phyloP scores from a whole-genome alignment of 2,888 invertebrate genomes.

The Xiphydria camelus region DNA sequence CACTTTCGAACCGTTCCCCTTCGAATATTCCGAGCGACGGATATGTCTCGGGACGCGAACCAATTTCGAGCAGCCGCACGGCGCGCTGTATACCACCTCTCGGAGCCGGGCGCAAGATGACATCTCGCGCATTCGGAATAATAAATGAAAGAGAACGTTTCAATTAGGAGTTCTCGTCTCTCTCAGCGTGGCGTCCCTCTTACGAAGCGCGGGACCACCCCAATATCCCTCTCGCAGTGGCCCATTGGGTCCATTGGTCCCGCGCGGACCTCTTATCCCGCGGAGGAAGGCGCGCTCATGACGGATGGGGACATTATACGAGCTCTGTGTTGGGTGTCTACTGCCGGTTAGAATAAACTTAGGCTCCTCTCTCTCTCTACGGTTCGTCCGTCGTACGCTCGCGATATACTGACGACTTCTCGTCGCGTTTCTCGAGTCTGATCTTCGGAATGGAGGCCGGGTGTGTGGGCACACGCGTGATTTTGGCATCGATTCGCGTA shows the following conservation, averaged over 20 bases:
- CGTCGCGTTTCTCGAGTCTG: neutral
- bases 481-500: too few relatives aligned
- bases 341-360: conserved; percentile 35
- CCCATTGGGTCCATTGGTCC: conserved; percentile 4
- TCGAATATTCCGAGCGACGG: too few relatives aligned
- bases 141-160: conserved; percentile 52
- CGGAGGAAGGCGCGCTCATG: conserved; percentile 31
- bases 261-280: conserved; percentile 4
- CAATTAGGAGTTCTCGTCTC: conserved; percentile 51
- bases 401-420: neutral
- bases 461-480: too few relatives aligned
- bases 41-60: conserved; percentile 2
- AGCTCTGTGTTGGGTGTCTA: conserved; percentile 38
- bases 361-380: conserved; percentile 15
- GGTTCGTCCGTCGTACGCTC: neutral
- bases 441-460: neutral
- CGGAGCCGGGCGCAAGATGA: conserved; percentile 35
- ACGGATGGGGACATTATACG: conserved; percentile 49
- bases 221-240: conserved; percentile 21
- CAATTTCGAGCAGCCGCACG: conserved; percentile 17
- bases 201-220: conserved; percentile 38
- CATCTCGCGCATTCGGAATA: conserved; percentile 43
- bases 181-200: conserved; percentile 44
- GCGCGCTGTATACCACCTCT: neutral
- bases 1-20: too few relatives aligned